phyloP scores from a whole-genome alignment of 2,888 invertebrate genomes.

The Lasioglossum figueresi region DNA sequence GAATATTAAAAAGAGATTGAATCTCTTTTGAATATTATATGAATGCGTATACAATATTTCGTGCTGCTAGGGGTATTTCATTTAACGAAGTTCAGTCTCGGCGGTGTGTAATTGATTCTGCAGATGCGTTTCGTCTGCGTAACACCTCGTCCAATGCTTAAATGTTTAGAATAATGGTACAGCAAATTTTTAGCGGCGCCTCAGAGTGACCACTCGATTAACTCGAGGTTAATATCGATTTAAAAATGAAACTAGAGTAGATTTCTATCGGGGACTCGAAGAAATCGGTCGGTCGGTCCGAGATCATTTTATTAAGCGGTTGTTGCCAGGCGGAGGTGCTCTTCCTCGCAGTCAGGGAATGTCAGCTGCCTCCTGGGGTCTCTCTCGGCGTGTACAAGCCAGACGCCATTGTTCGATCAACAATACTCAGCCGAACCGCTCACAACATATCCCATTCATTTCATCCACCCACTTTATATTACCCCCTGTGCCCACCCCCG shows the following conservation, averaged over 20 bases:
- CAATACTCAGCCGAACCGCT: conserved; percentile 81
- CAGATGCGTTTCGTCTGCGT: background rate
- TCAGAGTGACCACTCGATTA: no score
- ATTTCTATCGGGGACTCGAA: background rate
- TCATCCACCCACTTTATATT: conserved; percentile 79
- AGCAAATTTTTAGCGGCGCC: no score
- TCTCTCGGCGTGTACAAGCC: conserved; percentile 76
- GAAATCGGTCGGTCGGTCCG: conserved; percentile 24
- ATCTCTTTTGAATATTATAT: no score
- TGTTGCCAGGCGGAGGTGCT: conserved; percentile 77
- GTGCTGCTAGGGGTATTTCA: no score
- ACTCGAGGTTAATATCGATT: background rate
- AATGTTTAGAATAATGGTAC: no score
- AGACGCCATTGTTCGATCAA: conserved; percentile 82
- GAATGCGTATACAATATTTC: no score
- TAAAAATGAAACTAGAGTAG: background rate
- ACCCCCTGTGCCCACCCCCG: conserved; percentile 61
- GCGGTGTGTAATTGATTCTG: background rate
- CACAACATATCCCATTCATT: conserved; percentile 81
- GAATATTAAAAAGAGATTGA: no score
- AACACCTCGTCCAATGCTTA: no score
- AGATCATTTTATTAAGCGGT: conserved; percentile 64
- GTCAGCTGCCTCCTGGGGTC: conserved; percentile 80
- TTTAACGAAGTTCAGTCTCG: background rate
- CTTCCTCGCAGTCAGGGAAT: conserved; percentile 79